Conservation (phyloP, 2,113 vertebrate species). For the Porphyrio hochstetteri region DNA sequence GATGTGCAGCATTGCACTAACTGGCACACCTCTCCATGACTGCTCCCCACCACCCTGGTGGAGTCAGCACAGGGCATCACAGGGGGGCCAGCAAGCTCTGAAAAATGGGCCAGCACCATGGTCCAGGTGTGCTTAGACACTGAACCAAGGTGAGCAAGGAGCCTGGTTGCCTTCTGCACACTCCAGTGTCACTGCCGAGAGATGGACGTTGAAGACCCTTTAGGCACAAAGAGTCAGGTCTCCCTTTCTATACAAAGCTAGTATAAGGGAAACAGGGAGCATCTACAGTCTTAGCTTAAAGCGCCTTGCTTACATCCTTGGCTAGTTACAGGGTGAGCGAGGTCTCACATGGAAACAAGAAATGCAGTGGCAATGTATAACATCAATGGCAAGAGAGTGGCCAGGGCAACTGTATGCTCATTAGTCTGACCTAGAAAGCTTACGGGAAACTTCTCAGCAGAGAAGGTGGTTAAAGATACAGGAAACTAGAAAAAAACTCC, state of each 20-base stretch:
- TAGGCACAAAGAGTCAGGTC: neutral
- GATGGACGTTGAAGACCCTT: neutral
- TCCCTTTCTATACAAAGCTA: neutral
- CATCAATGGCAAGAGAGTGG: neutral
- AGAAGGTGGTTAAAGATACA: neutral
- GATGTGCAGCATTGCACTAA: neutral
- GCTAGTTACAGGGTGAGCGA: neutral
- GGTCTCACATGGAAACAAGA: fast-evolving
- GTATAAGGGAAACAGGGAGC: neutral
- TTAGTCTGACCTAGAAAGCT: neutral
- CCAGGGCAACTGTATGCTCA: fast-evolving
- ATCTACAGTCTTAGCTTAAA: neutral
- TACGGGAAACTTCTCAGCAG: neutral
- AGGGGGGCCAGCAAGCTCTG: neutral
- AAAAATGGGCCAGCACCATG: fast-evolving
- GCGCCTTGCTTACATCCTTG: neutral
- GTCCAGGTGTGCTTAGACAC: neutral
- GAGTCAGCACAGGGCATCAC: neutral
- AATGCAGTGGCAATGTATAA: neutral
- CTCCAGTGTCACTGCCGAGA: neutral
- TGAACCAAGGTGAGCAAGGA: neutral
- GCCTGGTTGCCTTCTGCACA: fast-evolving
- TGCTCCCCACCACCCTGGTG: fast-evolving
- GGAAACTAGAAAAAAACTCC: neutral
- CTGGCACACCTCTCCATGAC: neutral